Base-by-base conservation (phyloP, 1,140 invertebrate species). In the Euura saliciscinereae region DNA sequence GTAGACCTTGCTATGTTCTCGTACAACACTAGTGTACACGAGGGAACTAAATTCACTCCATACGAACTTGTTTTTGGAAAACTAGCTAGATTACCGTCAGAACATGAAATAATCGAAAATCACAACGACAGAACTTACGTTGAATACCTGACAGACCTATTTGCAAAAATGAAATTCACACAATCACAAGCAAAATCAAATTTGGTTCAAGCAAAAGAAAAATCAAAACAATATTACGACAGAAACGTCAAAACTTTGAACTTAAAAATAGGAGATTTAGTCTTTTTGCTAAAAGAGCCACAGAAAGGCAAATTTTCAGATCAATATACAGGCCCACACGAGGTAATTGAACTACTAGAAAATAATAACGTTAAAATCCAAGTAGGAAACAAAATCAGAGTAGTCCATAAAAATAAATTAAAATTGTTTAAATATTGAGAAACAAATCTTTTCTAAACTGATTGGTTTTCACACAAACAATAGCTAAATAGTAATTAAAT, bases 41-140 rank as follows among this genome's bases (percentile, higher is more conserved):
- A 70, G 42, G 65, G 75, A 0, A 84, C 83, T 6, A 74, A 77
- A 2, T 76, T 73, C 59, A 64, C 59, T 2, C 10, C 59, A 64
- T 64, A 64, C 59, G 59, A 64, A 68, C 43, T 70, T 11, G 43
- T 74, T 2, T 74, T 74, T 10, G 70, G 75, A 13, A 72, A 65
- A 44, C 8, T 67, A 7, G 65, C 66, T 0, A 45, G 45, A 3
- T 5, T 43, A 1, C 70, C 70, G 8, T 42, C 66, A 1, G 4
- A 10, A 66, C 28, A 44, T 64, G 6, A 51, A 43, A 28, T 28
- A 28, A 28, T 28, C 28, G 28, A 28, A 28, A 28, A 28, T 28
- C 28, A 28, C 28, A 28, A 28, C 1, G 28, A 28, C 28, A 28
- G 28, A 64, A 70, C 72, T 4, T 69, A 73, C 64, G 43, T 45